Evolutionary conservation across 1,140 invertebrate genomes (phyloP).

Genomic region (Pseudomyrmex dendroicus): DNA sequence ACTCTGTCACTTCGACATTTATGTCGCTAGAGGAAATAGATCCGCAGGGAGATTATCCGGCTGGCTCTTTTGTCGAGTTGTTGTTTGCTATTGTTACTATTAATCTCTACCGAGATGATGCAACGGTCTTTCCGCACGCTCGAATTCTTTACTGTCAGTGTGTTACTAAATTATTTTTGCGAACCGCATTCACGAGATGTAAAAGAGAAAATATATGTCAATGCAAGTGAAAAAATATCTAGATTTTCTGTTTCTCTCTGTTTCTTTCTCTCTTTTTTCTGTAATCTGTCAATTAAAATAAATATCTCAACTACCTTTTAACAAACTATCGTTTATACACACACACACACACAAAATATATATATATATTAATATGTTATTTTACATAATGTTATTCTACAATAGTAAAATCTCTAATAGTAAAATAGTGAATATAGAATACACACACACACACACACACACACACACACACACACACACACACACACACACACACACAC

Average conservation of each 20-base stretch:
- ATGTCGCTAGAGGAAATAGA: neutral
- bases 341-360: no score
- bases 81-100: constrained; percentile 41
- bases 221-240: neutral
- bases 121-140: neutral
- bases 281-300: neutral
- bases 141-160: constrained; percentile 8
- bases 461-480: no score
- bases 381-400: no score
- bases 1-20: neutral
- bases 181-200: neutral
- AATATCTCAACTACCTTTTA: constrained; percentile 6
- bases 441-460: no score
- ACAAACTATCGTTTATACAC: neutral
- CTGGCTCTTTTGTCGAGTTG: neutral
- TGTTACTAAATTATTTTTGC: neutral
- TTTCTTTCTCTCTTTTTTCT: no score
- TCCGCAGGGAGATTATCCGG: constrained; percentile 4
- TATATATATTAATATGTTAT: no score
- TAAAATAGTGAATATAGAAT: no score
- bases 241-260: neutral
- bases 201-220: neutral
- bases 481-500: no score
- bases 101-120: constrained; percentile 14
- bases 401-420: no score